Evolutionary conservation across 1,140 invertebrate species (phyloP).

Genomic region (Thaumetopoea pityocampa): DNA sequence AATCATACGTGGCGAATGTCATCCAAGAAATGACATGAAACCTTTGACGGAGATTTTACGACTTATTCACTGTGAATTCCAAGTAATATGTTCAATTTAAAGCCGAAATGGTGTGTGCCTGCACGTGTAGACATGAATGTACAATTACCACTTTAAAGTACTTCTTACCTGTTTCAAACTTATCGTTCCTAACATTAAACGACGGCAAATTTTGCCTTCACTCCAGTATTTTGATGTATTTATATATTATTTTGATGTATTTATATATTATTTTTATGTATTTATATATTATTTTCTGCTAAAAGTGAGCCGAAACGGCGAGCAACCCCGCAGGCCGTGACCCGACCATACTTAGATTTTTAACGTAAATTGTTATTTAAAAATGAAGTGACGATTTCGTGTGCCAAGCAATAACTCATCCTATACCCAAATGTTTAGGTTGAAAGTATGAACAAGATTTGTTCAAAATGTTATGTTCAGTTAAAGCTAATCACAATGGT

Average conservation of each 20-base stretch:
- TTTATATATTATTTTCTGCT: no score
- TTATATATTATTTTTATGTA: no score
- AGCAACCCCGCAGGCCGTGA: not conserved
- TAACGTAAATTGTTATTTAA: conserved; percentile 10
- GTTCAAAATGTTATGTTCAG: conserved; percentile 7
- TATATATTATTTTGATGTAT: no score
- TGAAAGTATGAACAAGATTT: conserved; percentile 8
- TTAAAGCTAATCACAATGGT: conserved; percentile 27
- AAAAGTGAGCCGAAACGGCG: no score
- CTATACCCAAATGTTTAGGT: conserved; percentile 2
- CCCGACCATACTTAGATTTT: conserved; percentile 8
- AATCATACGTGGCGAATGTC: conserved; percentile 8
- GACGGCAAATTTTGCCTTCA: no score
- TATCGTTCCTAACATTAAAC: no score
- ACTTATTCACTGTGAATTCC: conserved; percentile 17
- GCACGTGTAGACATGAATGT: no score
- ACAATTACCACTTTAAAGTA: no score
- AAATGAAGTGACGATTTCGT: conserved; percentile 2
- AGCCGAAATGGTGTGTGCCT: no score
- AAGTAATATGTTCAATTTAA: no score
- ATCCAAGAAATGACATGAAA: conserved; percentile 15
- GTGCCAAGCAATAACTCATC: conserved; percentile 10
- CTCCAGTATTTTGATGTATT: no score
- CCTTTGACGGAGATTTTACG: conserved; percentile 16
- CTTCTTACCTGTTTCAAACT: no score